Evolutionary conservation across 2,888 invertebrate genomes (phyloP), one percentile per base, ranked within the genome.

Genomic region (Caenorhabditis panamensis): DNA sequence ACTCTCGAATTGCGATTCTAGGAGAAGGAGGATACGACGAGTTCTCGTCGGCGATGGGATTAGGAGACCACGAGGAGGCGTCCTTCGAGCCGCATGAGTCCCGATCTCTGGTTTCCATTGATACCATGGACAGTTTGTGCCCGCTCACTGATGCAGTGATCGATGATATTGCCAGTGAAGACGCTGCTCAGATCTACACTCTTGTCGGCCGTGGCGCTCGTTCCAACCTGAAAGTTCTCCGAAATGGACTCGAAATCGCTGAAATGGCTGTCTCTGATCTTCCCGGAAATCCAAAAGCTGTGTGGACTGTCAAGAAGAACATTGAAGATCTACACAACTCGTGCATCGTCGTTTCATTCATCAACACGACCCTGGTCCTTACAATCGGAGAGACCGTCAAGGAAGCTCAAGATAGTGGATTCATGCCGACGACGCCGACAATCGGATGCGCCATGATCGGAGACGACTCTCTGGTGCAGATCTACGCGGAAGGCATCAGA

Each of bases 211-310:
- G 97, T 81, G 98, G 99, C 0, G 95, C 99, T 0, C 93, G 98
- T 54, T 98, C 98, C 0, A 95, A 97, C 0, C 92, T 99, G 54
- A 93, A 96, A 89, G 80, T 83, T 0, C 92, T 99, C 11, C 93
- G 99, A 26, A 99, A 99, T 92, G 99, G 99, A 88, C 93, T 99
- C 63, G 99, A 93, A 91, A 97, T 99, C 1, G 96, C 97, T 0
- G 99, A 99, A 92, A 99, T 99, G 99, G 99, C 99, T 77, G 97
- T 99, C 2, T 97, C 97, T 26, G 99, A 99, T 92, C 93, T 99
- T 86, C 99, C 99, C n/a, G 98, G 98, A 91, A 98, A 96, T 91
- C 99, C 99, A 1, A 99, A 97, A 93, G 98, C 98, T 89, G 99
- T 99, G 1, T 99, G 99, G 99, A 99, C 99, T 36, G 99, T 99